phyloP scores from a whole-genome alignment of 2,888 invertebrate species.

The Cheilosia urbana region DNA sequence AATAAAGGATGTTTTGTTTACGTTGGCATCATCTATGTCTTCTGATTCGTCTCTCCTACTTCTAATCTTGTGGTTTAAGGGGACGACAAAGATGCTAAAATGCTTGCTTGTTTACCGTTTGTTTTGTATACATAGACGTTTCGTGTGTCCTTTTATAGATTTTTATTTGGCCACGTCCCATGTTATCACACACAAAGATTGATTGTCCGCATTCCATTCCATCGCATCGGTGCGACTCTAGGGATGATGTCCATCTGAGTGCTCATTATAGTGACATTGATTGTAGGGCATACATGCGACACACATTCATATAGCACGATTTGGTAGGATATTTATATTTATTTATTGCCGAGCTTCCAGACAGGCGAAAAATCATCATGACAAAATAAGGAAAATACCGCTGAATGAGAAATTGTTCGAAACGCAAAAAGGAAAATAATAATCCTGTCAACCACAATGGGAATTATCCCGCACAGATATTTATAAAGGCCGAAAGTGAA shows the following conservation, averaged over 20 bases:
- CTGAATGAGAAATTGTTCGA: constrained; percentile 57
- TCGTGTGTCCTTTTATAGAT: constrained; percentile 13
- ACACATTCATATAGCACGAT: constrained; percentile 19
- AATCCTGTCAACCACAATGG: constrained; percentile 61
- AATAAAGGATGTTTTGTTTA: constrained; percentile 68
- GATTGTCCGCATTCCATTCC: constrained; percentile 62
- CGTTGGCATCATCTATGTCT: constrained; percentile 70
- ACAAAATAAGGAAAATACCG: constrained; percentile 29
- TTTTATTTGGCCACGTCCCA: constrained; percentile 75
- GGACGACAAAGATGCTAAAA: constrained; percentile 69
- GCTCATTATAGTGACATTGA: constrained; percentile 75
- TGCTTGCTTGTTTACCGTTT: constrained; percentile 50
- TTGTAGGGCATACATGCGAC: constrained; percentile 58
- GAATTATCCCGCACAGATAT: constrained; percentile 30
- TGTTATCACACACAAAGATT: constrained; percentile 72
- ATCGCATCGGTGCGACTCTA: constrained; percentile 19
- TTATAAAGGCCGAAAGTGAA: constrained; percentile 9
- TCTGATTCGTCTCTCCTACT: constrained; percentile 28
- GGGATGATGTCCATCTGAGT: constrained; percentile 75
- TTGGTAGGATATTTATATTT: constrained; percentile 32
- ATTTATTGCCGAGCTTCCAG: constrained; percentile 67
- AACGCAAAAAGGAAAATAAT: constrained; percentile 57
- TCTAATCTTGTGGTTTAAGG: constrained; percentile 66
- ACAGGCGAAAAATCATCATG: constrained; percentile 14
- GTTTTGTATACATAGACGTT: constrained; percentile 5